A percentile compares a stretch with the other conserved stretches of the same genome.
Conservation (phyloP, 30 jellyfish, hydroid and myxozoan genomes). For the Chironex yamaguchii region DNA sequence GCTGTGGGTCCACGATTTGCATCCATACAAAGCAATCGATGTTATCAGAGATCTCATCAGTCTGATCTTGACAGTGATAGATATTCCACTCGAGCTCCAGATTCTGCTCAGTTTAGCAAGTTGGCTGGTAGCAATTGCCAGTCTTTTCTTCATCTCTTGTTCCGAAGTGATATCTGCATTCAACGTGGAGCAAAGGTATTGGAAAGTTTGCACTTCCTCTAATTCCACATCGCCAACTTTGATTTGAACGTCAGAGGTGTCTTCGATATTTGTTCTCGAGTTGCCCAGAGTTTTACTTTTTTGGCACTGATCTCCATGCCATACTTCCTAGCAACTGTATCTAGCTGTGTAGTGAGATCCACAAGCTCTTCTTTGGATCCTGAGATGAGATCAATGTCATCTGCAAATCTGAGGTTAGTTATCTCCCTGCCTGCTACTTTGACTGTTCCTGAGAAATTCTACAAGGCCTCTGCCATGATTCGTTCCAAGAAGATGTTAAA, state of each 20-base stretch:
- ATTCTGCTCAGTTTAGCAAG: conserved; percentile 38
- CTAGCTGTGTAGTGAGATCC: conserved; percentile 40
- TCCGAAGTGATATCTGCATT: too few species aligned
- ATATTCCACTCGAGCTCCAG: conserved; percentile 43
- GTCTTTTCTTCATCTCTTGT: too few species aligned
- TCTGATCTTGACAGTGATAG: conserved; percentile 17
- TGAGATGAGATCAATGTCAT: conserved; percentile 53
- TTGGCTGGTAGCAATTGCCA: conserved; percentile 54
- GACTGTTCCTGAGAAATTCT: conserved; percentile 41
- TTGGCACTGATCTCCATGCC: conserved; percentile 67
- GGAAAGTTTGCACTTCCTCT: conserved; percentile 33
- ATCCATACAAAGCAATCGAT: conserved; percentile 29
- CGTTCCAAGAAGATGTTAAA: conserved; percentile 60
- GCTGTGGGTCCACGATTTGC: conserved; percentile 45
- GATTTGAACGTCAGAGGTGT: not conserved
- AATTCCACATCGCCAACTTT: conserved; percentile 22
- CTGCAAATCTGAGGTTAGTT: conserved; percentile 57
- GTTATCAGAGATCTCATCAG: conserved; percentile 10
- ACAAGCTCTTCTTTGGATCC: conserved; percentile 49
- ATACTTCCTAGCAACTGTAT: conserved; percentile 34
- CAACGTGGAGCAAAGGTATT: too few species aligned
- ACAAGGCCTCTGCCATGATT: conserved; percentile 55
- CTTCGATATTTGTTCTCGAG: conserved; percentile 10
- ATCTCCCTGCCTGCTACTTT: conserved; percentile 43
- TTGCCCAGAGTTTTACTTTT: conserved; percentile 39